Conservation (phyloP, 1,140 invertebrate genomes). For the Pomacea maculata region DNA sequence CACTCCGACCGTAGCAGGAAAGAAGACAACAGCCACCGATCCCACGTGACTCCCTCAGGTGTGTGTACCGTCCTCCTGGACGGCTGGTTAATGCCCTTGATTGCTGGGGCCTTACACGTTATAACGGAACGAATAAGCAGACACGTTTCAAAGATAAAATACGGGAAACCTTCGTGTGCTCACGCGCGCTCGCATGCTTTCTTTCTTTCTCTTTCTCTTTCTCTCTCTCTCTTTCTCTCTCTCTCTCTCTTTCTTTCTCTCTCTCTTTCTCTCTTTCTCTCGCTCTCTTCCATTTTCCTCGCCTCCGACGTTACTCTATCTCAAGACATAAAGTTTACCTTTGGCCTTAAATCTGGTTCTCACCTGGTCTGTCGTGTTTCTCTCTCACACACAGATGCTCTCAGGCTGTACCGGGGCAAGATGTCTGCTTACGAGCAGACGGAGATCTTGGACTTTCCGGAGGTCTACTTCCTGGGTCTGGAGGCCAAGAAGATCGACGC, state of each 20-base stretch:
- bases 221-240: not conserved
- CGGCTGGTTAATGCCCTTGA: not conserved
- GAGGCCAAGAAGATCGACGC: constrained; percentile 63
- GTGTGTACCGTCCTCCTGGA: constrained; percentile 9
- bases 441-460: constrained; percentile 62
- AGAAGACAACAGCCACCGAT: constrained; percentile 57
- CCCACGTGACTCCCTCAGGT: constrained; percentile 60
- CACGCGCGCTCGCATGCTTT: no score
- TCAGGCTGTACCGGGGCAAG: constrained; percentile 58
- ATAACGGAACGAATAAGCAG: not conserved
- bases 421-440: constrained; percentile 61
- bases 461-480: constrained; percentile 61
- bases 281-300: not conserved
- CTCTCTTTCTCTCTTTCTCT: not conserved
- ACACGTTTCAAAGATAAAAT: no score
- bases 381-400: constrained; percentile 51
- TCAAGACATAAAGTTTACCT: not conserved
- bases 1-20: constrained; percentile 35
- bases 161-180: no score
- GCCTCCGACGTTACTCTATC: no score
- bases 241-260: not conserved
- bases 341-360: not conserved
- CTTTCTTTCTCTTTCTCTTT: no score
- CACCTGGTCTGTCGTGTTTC: not conserved
- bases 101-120: not conserved